Conservation (phyloP, 2,888 invertebrate genomes). For the Conchocele bisecta region DNA sequence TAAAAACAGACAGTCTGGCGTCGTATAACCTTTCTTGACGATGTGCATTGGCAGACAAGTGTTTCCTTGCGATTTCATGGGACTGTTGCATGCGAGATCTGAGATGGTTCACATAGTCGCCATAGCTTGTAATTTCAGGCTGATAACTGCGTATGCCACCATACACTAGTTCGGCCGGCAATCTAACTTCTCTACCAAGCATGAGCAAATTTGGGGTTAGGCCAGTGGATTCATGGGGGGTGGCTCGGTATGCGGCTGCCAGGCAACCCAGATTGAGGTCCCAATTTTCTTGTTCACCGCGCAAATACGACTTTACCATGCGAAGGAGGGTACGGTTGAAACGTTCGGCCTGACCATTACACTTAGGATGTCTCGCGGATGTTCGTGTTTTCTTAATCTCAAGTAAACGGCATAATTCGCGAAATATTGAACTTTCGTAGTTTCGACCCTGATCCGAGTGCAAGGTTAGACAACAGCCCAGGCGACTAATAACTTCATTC, state of each 20-base stretch:
- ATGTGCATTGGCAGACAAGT: background rate
- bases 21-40: background rate
- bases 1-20: background rate
- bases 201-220: slow-evolving; percentile 10
- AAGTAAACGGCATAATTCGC: slow-evolving; percentile 21
- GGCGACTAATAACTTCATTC: slow-evolving; percentile 17
- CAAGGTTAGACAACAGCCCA: slow-evolving; percentile 24
- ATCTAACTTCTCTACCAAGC: slow-evolving; percentile 1
- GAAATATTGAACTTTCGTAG: slow-evolving; percentile 22
- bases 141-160: background rate
- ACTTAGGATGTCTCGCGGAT: slow-evolving; percentile 16
- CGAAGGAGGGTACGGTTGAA: slow-evolving; percentile 28
- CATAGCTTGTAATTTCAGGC: background rate
- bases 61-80: background rate
- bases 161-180: background rate
- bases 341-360: slow-evolving; percentile 32
- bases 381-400: slow-evolving; percentile 37
- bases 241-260: background rate
- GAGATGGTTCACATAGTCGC: background rate
- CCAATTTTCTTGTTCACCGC: slow-evolving; percentile 31
- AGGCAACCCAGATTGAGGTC: slow-evolving; percentile 8
- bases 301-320: slow-evolving; percentile 21
- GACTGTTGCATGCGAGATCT: background rate
- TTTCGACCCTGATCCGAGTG: slow-evolving; percentile 51
- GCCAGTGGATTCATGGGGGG: slow-evolving; percentile 3